Evolutionary conservation across 2,113 vertebrate species (phyloP), one percentile per base, ranked within the genome.

Genomic region (Gallinago paraguaiae): DNA sequence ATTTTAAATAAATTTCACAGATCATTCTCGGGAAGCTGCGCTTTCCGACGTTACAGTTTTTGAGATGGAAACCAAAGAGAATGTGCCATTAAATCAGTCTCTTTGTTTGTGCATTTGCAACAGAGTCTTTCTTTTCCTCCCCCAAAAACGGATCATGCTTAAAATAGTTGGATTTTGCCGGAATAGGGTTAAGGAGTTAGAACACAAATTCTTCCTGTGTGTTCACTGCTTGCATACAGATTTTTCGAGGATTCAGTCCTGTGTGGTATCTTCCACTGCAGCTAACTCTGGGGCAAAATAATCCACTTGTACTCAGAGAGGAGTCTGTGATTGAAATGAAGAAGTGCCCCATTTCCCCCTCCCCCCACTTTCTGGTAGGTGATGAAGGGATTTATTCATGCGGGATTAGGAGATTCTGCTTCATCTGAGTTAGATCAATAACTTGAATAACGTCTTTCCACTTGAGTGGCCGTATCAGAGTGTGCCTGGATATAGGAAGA

Each of bases 1-100:
- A 80, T 93, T 93, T 83, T 69, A 95, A 94, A 93, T 88, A 92
- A 51, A 82, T 82, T 80, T 95, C 59, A 75, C 28, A 46, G 65
- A 79, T 92, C 67, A 51, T 87, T 93, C 65, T 79, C 69, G 43
- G 39, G 37, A 24, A 78, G 54, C 76, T 67, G 45, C 19, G 12
- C 67, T 93, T 86, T 80, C 50, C 90, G 54, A 27, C 3, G 5
- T 63, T 67, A 33, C 22, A 81, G 25, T 10, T 60, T 88, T 89
- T 84, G 51, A 77, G 46, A 50, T 82, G 71, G 53, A 86, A 93
- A 64, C 48, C 3, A 10, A 76, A 68, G 41, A 75, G 53, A 39
- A 59, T 88, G 80, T 37, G 78, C 39, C 50, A 78, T 70, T 70
- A 82, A 82, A 79, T 92, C 77, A 35, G 35, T 25, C 59, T 45